phyloP scores from a whole-genome alignment of 2,113 vertebrate genomes.

The Miniopterus natalensis region DNA sequence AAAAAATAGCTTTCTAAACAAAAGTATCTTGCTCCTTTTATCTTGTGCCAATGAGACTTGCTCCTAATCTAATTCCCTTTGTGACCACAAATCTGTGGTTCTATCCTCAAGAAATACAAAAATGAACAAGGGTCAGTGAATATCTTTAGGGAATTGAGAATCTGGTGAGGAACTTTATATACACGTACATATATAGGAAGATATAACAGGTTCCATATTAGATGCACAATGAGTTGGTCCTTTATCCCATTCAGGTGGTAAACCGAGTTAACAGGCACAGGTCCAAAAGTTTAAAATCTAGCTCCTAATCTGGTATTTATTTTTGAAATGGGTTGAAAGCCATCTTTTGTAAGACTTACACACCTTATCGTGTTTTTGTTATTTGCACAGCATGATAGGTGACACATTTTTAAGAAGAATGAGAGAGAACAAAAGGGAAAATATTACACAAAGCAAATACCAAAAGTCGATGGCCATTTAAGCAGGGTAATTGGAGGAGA shows the following conservation, averaged over 20 bases:
- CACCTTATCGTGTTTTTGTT: neutral
- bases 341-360: neutral
- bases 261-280: neutral
- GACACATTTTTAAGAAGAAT: slow-evolving; percentile 12
- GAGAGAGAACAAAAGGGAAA: slow-evolving; percentile 30
- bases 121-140: neutral
- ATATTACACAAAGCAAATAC: neutral
- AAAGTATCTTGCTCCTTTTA: neutral
- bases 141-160: neutral
- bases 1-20: slow-evolving; percentile 38
- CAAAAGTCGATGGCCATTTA: neutral
- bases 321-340: neutral
- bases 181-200: neutral
- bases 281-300: neutral
- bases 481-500: neutral
- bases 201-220: neutral
- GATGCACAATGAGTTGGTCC: neutral
- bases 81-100: neutral
- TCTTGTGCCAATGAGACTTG: neutral
- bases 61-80: slow-evolving; percentile 30
- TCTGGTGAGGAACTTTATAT: neutral
- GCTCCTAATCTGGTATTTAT: neutral
- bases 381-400: neutral
- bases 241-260: neutral
- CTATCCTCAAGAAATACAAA: slow-evolving; percentile 41